Evolutionary conservation across 2,113 vertebrate genomes (phyloP).

Genomic region (Cebidichthys violaceus): DNA sequence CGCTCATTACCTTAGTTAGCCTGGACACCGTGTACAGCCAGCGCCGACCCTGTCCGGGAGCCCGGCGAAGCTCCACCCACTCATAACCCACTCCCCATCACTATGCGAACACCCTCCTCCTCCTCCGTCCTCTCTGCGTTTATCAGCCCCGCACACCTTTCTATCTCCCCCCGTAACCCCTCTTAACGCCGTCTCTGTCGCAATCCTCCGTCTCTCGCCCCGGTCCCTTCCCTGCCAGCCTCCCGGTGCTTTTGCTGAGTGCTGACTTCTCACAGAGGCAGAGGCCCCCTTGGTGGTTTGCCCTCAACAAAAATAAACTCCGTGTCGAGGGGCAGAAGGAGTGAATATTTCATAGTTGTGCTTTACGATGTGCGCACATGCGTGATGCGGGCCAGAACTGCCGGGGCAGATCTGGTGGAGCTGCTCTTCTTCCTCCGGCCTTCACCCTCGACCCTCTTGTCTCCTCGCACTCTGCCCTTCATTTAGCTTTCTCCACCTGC

Average conservation of each 20-base stretch:
- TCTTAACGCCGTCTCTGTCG: conserved; percentile 35
- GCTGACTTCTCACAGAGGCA: conserved; percentile 53
- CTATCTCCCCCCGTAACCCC: conserved; percentile 24
- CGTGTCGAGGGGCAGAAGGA: conserved; percentile 65
- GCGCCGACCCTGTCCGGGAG: neutral
- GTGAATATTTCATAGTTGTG: conserved; percentile 79
- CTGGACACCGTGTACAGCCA: conserved; percentile 24
- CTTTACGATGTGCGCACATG: conserved; percentile 56
- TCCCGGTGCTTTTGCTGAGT: conserved; percentile 59
- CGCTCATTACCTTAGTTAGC: conserved; percentile 52
- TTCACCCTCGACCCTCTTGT: neutral
- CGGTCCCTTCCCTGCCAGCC: conserved; percentile 24
- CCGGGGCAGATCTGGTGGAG: conserved; percentile 14
- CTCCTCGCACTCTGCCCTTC: neutral
- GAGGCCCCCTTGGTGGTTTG: conserved; percentile 52
- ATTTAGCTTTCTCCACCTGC: conserved; percentile 13
- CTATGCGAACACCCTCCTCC: conserved; percentile 25
- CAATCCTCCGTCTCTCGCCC: conserved; percentile 38
- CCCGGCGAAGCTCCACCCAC: neutral
- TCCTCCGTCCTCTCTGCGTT: conserved; percentile 8
- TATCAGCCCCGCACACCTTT: conserved; percentile 34
- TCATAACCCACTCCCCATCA: conserved; percentile 5
- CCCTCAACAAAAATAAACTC: conserved; percentile 71
- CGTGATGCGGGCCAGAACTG: conserved; percentile 37
- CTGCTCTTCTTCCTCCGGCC: conserved; percentile 20